Conservation (phyloP, 2,113 vertebrate species). For the Trichechus manatus region DNA sequence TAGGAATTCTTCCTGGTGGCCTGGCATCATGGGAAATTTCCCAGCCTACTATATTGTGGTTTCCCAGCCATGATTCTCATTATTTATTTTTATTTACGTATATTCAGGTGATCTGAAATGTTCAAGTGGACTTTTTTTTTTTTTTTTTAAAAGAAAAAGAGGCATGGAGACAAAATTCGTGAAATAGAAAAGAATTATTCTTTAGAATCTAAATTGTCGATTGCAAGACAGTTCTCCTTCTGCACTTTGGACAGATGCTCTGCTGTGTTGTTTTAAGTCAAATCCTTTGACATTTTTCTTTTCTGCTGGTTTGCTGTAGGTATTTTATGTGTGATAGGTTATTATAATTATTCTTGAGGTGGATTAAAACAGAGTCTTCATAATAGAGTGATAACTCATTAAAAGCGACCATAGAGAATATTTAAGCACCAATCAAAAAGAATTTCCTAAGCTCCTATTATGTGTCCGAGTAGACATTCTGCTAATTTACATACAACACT, state of each 20-base stretch:
- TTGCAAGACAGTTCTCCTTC: neutral
- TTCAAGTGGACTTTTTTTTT: neutral
- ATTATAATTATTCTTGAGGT: neutral
- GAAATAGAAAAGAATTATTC: neutral
- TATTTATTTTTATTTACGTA: neutral
- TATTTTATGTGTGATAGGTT: neutral
- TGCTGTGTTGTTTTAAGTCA: neutral
- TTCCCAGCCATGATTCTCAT: neutral
- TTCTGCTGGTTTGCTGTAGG: neutral
- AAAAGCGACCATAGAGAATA: slow-evolving; percentile 28
- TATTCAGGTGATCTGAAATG: neutral
- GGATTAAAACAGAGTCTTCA: neutral
- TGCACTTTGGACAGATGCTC: neutral
- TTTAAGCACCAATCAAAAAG: neutral
- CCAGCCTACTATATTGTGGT: neutral
- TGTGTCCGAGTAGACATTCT: slow-evolving; percentile 8
- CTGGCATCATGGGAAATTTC: neutral
- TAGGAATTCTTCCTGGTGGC: neutral
- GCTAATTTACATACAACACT: slow-evolving; percentile 18
- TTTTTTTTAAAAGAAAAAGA: neutral
- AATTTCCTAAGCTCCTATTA: slow-evolving; percentile 13
- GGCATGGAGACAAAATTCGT: neutral
- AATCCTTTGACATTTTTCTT: neutral
- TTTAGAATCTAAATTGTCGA: neutral
- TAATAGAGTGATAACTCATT: neutral